Evolutionary conservation across 1,140 invertebrate genomes (phyloP).

Genomic region (Andricus grossulariae): DNA sequence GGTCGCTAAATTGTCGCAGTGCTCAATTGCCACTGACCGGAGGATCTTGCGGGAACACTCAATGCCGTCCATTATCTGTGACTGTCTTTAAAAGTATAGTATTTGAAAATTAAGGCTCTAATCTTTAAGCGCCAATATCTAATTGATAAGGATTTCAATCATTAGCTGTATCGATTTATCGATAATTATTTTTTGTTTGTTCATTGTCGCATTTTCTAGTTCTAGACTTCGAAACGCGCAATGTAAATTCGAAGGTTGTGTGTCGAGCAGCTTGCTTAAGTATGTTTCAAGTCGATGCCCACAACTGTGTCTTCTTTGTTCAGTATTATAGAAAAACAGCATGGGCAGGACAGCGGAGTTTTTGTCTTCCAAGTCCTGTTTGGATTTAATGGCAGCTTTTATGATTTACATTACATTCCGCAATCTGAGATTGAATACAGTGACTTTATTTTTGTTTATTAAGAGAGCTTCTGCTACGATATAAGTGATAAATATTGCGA

Average conservation of each 20-base stretch:
- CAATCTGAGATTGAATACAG: constrained; percentile 2
- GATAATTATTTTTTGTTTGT: background rate
- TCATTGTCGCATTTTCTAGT: background rate
- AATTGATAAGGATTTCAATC: background rate
- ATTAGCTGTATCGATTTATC: constrained; percentile 39
- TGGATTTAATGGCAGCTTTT: background rate
- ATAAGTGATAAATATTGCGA: constrained; percentile 22
- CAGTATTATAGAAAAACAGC: background rate
- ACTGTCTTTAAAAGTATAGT: constrained; percentile 61
- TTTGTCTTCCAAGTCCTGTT: background rate
- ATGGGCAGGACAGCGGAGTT: background rate
- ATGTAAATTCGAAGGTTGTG: constrained; percentile 3
- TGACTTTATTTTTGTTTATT: background rate
- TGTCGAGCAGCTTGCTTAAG: constrained; percentile 9
- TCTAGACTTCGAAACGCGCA: background rate
- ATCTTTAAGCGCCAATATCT: constrained; percentile 6
- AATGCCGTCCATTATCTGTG: constrained; percentile 69
- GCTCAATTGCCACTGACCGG: constrained; percentile 47
- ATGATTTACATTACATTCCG: background rate
- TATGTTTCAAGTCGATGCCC: background rate
- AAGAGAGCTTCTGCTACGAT: background rate
- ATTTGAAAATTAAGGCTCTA: constrained; percentile 25
- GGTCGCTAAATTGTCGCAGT: constrained; percentile 47
- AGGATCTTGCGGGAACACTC: constrained; percentile 72
- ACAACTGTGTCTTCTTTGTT: background rate